Conservation (phyloP, 1,140 invertebrate species). For the Anastatus disparis region DNA sequence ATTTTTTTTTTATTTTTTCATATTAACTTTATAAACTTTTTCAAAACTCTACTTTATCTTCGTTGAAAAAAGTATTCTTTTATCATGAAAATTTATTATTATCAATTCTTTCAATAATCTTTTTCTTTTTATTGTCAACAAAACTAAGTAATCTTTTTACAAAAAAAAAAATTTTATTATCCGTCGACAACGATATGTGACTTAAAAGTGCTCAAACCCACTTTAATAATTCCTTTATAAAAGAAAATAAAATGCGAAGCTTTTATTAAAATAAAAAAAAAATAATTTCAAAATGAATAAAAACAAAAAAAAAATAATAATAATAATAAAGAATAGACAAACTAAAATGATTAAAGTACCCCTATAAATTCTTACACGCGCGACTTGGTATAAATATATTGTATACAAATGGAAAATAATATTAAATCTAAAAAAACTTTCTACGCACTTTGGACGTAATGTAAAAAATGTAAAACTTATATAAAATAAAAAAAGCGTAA, state of each 20-base stretch:
- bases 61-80: not conserved
- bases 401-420: constrained; percentile 8
- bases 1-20: not conserved
- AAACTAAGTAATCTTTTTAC: not conserved
- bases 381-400: constrained; percentile 33
- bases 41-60: not conserved
- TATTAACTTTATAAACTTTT: not conserved
- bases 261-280: constrained; percentile 17
- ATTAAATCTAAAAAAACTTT: constrained; percentile 27
- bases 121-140: not conserved
- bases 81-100: not conserved
- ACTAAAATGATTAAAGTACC: not conserved
- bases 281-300: not conserved
- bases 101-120: too few species aligned
- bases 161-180: not conserved
- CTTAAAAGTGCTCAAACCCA: constrained; percentile 18
- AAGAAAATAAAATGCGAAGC: constrained; percentile 10
- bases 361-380: constrained; percentile 1
- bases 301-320: too few species aligned
- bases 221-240: not conserved
- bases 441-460: constrained; percentile 37
- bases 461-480: constrained; percentile 31
- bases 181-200: constrained; percentile 11
- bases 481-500: constrained; percentile 14
- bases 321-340: not conserved